Percentiles rank a stretch among this genome's conserved stretches.
Conservation (phyloP, 2,888 invertebrate species). For the Itoplectis maculator region DNA sequence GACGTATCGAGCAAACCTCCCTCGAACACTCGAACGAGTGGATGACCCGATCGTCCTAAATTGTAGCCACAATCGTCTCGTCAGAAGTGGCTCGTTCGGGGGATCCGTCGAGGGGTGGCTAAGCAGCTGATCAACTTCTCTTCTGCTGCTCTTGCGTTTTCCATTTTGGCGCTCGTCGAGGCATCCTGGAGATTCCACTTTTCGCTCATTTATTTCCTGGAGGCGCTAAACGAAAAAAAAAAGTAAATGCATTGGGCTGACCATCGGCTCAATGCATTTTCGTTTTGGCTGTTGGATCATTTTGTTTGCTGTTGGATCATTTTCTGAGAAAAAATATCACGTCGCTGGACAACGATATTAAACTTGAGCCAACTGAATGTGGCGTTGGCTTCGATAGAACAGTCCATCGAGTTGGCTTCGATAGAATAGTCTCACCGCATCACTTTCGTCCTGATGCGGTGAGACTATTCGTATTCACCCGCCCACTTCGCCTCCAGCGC, state of each 20-base stretch:
- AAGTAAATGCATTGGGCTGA: background rate
- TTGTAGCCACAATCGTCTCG: constrained; percentile 43
- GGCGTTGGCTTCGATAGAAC: no score
- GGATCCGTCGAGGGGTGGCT: constrained; percentile 27
- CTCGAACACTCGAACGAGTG: constrained; percentile 8
- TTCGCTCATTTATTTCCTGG: background rate
- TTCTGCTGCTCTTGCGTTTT: constrained; percentile 4
- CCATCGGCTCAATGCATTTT: no score
- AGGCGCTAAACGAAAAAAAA: background rate
- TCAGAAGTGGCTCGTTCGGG: constrained; percentile 20
- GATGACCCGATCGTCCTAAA: constrained; percentile 37
- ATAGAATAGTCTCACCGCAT: no score
- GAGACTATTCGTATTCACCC: background rate
- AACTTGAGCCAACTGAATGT: no score
- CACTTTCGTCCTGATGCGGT: no score
- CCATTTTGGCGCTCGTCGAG: constrained; percentile 2
- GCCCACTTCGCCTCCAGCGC: background rate
- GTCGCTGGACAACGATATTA: no score
- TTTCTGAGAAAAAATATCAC: no score
- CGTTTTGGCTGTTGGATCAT: constrained; percentile 3
- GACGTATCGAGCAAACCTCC: constrained; percentile 5
- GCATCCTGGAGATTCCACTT: background rate
- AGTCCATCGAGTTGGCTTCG: no score
- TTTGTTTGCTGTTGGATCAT: background rate
- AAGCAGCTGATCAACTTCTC: constrained; percentile 38